Evolutionary conservation across 2,888 invertebrate species (phyloP).

Genomic region (Ectemnius lituratus): DNA sequence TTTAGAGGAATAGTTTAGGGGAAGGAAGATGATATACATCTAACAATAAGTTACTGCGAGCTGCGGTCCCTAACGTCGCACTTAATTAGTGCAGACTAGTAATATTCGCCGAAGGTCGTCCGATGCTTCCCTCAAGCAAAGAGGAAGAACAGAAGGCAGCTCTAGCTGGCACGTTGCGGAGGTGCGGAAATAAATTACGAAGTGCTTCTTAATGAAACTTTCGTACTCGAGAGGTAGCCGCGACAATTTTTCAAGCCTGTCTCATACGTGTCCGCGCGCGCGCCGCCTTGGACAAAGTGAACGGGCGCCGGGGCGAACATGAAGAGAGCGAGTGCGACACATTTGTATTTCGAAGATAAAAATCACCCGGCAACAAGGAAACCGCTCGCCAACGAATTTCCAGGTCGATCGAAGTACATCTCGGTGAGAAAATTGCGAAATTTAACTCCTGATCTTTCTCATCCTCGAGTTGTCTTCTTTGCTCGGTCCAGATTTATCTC

Average conservation of each 20-base stretch:
- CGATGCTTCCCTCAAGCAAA: background rate
- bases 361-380: constrained; percentile 13
- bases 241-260: constrained; percentile 69
- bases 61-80: background rate
- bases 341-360: constrained; percentile 30
- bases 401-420: constrained; percentile 4
- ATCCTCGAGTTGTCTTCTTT: too few species aligned
- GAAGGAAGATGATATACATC: too few species aligned
- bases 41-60: too few species aligned
- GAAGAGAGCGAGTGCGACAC: constrained; percentile 28
- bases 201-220: constrained; percentile 70
- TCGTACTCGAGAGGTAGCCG: constrained; percentile 47
- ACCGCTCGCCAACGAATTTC: background rate
- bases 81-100: background rate
- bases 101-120: background rate
- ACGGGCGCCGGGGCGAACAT: constrained; percentile 31
- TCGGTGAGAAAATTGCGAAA: background rate
- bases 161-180: constrained; percentile 18
- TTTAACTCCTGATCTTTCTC: background rate
- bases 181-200: constrained; percentile 69
- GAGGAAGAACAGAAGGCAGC: background rate
- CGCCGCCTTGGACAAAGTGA: constrained; percentile 23
- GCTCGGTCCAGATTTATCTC: too few species aligned
- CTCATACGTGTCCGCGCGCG: constrained; percentile 59
- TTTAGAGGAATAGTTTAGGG: too few species aligned